These are phyloP conservation scores for Heteropelma amictum DNA, from an alignment of 2,888 invertebrate genomes.

Conservation along the genomic window DNA sequence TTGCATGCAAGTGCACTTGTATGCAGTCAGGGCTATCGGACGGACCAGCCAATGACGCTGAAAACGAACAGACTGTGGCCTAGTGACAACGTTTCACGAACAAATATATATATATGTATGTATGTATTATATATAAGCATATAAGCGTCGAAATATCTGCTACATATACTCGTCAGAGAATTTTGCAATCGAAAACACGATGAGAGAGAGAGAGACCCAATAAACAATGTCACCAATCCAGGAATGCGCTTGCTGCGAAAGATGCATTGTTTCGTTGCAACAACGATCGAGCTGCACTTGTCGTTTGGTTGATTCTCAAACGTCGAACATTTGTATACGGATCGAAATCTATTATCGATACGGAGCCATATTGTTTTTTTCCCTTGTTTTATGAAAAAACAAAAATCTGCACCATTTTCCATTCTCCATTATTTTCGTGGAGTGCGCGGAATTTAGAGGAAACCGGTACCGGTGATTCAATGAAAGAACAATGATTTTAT, in stretches of 20 bases:
- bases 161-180: too few species aligned
- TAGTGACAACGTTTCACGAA: background rate
- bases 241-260: background rate
- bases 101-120: background rate
- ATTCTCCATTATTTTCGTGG: too few species aligned
- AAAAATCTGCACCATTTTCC: too few species aligned
- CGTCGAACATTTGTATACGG: background rate
- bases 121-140: background rate
- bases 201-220: conserved; percentile 14
- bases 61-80: background rate
- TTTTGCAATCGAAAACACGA: background rate
- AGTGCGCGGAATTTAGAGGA: too few species aligned
- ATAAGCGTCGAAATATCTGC: background rate
- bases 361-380: too few species aligned
- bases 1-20: conserved; percentile 42
- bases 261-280: conserved; percentile 26
- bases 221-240: conserved; percentile 35
- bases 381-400: too few species aligned
- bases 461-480: too few species aligned
- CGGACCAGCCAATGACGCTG: background rate
- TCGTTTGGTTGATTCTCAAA: conserved; percentile 13
- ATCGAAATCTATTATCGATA: background rate
- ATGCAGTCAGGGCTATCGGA: conserved; percentile 17
- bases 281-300: conserved; percentile 19
- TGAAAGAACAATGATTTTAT: too few species aligned